Conservation (phyloP, 2,113 vertebrate species). For the Prionailurus viverrinus region DNA sequence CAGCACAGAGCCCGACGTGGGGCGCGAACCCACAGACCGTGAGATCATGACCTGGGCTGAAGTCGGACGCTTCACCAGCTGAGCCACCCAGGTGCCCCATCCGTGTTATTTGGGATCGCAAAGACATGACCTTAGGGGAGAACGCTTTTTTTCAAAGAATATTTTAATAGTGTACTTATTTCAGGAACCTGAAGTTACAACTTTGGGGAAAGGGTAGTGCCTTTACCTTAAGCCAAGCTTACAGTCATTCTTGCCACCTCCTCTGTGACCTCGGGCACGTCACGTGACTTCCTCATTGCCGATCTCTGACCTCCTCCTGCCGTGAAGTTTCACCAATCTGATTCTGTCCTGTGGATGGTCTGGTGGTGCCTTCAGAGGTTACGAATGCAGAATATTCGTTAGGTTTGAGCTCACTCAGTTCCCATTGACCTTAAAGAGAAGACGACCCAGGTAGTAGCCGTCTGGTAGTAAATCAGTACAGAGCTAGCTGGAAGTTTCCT, state of each 20-base stretch:
- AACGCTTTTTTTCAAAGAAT: not conserved
- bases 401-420: not conserved
- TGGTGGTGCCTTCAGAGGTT: not conserved
- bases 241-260: not conserved
- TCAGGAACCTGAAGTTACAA: not conserved
- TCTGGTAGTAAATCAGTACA: not conserved
- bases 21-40: no score
- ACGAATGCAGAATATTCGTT: not conserved
- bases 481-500: not conserved
- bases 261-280: not conserved
- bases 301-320: not conserved
- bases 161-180: not conserved
- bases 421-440: not conserved
- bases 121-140: not conserved
- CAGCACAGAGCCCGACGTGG: no score
- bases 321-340: not conserved
- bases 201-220: not conserved
- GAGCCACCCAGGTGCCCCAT: no score
- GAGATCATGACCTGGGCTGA: no score
- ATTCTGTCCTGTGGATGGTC: not conserved
- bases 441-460: not conserved
- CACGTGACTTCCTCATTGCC: not conserved
- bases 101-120: not conserved
- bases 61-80: no score
- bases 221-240: not conserved